Conservation (phyloP, 2,888 invertebrate genomes). For the Druceiella hillmani region DNA sequence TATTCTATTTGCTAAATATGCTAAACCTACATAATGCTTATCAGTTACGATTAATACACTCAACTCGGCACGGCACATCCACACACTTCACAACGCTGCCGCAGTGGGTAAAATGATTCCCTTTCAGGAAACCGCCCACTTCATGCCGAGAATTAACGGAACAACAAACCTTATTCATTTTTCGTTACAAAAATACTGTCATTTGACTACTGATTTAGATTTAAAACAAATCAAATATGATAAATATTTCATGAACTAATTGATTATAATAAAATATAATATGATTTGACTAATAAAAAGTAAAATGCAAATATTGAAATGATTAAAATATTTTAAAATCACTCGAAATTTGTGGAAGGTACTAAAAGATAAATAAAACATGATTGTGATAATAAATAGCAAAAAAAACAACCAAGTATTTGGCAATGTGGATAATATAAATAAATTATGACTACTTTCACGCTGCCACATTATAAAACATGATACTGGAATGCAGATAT, state of each 20-base stretch:
- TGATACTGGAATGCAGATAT: conserved; percentile 53
- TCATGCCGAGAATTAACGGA: too few species aligned
- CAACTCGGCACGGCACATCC: conserved; percentile 22
- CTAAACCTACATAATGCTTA: conserved; percentile 57
- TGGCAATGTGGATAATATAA: conserved; percentile 49
- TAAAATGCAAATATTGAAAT: conserved; percentile 53
- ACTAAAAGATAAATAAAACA: too few species aligned
- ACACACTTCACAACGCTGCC: conserved; percentile 17
- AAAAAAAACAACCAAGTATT: conserved; percentile 52
- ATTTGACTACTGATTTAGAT: conserved; percentile 48
- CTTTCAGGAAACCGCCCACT: background rate
- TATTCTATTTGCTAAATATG: conserved; percentile 37
- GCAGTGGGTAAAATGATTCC: background rate
- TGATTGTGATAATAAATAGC: conserved; percentile 44
- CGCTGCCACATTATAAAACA: conserved; percentile 42
- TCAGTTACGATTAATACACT: conserved; percentile 47
- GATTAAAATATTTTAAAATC: conserved; percentile 47
- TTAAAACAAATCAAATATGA: conserved; percentile 47
- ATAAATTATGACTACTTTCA: conserved; percentile 42
- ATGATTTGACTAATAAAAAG: conserved; percentile 51
- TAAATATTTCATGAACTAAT: conserved; percentile 41
- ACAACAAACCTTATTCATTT: conserved; percentile 50
- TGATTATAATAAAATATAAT: conserved; percentile 43
- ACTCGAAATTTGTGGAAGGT: conserved; percentile 46
- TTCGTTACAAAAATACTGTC: conserved; percentile 55